A percentile compares a stretch with the other conserved stretches of the same genome.
phyloP scores from a whole-genome alignment of 2,113 vertebrate species.

The Beaufortia kweichowensis region DNA sequence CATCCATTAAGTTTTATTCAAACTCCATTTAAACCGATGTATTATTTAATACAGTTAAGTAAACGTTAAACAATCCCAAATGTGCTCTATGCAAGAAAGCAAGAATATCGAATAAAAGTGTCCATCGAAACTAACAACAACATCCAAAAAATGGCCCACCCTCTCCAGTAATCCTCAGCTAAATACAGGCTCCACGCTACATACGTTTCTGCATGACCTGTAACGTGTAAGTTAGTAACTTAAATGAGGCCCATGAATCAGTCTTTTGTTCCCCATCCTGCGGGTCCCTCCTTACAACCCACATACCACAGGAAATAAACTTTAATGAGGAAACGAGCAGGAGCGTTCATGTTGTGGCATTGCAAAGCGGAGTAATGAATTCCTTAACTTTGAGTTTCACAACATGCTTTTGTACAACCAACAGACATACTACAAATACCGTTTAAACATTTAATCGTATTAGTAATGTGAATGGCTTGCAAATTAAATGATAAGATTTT shows the following conservation, averaged over 20 bases:
- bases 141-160: not conserved
- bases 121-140: not conserved
- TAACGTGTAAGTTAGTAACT: conserved; percentile 24
- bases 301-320: conserved; percentile 59
- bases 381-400: not conserved
- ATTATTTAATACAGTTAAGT: too few species aligned
- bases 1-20: too few species aligned
- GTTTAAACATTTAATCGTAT: not conserved
- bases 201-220: not conserved
- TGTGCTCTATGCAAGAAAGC: not conserved
- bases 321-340: conserved; percentile 44
- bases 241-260: conserved; percentile 47
- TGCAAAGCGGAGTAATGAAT: not conserved
- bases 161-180: not conserved
- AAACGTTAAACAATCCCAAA: too few species aligned
- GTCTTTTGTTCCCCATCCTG: conserved; percentile 51
- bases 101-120: not conserved
- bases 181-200: not conserved
- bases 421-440: not conserved
- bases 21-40: too few species aligned
- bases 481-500: not conserved
- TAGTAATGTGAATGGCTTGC: not conserved
- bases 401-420: not conserved
- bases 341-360: conserved; percentile 43
- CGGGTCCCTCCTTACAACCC: conserved; percentile 45